Conservation (phyloP, 2,888 invertebrate genomes). For the Himalopsyche kuldschensis region DNA sequence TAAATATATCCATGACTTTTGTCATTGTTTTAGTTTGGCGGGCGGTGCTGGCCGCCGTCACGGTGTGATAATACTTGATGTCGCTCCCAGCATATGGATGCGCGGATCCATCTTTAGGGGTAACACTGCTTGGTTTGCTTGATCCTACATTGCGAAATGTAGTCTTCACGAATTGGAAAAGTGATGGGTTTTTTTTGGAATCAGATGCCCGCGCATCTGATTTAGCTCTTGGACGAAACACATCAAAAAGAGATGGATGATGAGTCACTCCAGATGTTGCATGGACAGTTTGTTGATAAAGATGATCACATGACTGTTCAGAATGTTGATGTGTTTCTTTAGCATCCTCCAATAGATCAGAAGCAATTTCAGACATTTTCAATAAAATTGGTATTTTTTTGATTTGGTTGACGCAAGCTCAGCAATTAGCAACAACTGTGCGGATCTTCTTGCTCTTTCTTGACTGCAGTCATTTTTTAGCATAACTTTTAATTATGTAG, state of each 20-base stretch:
- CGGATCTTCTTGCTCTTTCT: too few species aligned
- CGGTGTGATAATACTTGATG: conserved; percentile 25
- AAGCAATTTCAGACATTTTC: not conserved
- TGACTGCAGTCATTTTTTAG: too few species aligned
- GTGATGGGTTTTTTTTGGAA: not conserved
- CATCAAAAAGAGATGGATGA: not conserved
- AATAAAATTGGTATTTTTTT: not conserved
- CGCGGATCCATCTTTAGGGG: conserved; percentile 27
- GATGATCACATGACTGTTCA: not conserved
- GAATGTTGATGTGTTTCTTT: not conserved
- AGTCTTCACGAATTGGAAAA: not conserved
- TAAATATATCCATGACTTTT: conserved; percentile 29
- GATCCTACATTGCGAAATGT: not conserved
- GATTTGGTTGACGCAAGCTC: not conserved
- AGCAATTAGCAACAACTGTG: too few species aligned
- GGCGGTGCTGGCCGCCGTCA: conserved; percentile 18
- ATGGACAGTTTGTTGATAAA: not conserved
- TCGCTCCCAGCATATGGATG: conserved; percentile 22
- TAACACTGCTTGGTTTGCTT: not conserved
- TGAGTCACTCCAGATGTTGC: not conserved
- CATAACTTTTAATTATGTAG: too few species aligned
- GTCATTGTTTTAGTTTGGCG: conserved; percentile 16
- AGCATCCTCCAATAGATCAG: not conserved
- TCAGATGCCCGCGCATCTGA: not conserved
- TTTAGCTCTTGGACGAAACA: not conserved